Base-by-base conservation (phyloP, 2,888 invertebrate genomes). In the Onchidella celtica region DNA sequence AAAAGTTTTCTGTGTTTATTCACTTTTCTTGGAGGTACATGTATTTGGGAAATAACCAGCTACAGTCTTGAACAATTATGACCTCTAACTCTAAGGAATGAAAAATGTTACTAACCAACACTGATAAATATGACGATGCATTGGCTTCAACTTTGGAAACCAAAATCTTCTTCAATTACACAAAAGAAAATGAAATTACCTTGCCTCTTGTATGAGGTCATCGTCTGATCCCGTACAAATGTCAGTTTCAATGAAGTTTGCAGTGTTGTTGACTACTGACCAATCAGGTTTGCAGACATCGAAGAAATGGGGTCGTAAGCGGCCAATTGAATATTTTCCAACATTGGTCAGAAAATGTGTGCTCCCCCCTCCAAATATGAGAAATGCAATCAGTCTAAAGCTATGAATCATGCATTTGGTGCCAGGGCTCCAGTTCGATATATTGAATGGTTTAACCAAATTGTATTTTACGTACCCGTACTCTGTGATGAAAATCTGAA, bases 261-360 rank as follows among this genome's bases (percentile, higher is more conserved):
- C 21, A 21, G 65, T 75, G 3, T 27, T 36, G 17, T 55, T 80
- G 27, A 87, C 69, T 68, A 81, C 77, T 2, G 84, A 84, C 75
- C 89, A 89, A 78, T 92, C 85, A 2, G 99, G 99, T 79, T 95
- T 94, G 92, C 99, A 99, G 0, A 98, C 96, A 87, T 95, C 95
- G 92, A 97, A 95, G 94, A 99, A 99, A 94, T 99, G 98, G 40
- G 99, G 99, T 87, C 99, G 95, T 87, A 99, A 94, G 79, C 98
- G 75, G 59, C 99, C 99, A 85, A 99, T 96, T 14, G 96, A 96
- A 93, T 98, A 98, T 94, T 99, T 99, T 86, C 97, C 97, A 86
- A 98, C 95, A 93, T 99, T 98, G 1, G 98, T 98, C 86, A 96
- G 95, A 69, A 98, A 94, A 92, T 97, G 97, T 86, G 96, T 96